These are phyloP conservation scores for Scelioninae gen. 1 DNA, from an alignment of 2,888 invertebrate species.

Conservation along the genomic window DNA sequence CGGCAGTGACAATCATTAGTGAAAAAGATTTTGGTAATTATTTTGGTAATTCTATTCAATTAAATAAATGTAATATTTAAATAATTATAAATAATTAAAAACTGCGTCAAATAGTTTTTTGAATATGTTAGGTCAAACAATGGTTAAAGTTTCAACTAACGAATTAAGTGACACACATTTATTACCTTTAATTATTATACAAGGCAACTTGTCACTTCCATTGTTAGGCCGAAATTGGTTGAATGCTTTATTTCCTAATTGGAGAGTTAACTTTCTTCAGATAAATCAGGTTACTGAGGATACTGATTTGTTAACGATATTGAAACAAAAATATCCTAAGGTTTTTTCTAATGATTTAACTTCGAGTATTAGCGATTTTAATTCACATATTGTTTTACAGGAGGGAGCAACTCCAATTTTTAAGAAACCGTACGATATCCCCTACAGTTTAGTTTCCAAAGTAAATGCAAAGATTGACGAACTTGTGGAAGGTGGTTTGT, in stretches of 20 bases:
- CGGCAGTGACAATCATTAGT: conserved; percentile 34
- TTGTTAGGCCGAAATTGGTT: conserved; percentile 60
- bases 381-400: conserved; percentile 40
- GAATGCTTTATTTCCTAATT: conserved; percentile 38
- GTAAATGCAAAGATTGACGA: conserved; percentile 41
- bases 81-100: too few species aligned
- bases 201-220: conserved; percentile 20
- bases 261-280: conserved; percentile 35
- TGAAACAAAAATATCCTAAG: conserved; percentile 25
- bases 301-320: conserved; percentile 7
- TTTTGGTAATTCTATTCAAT: conserved; percentile 18
- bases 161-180: neutral
- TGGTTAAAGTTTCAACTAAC: conserved; percentile 16
- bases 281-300: conserved; percentile 27
- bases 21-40: conserved; percentile 23
- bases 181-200: conserved; percentile 32
- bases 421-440: conserved; percentile 48
- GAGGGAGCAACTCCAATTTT: conserved; percentile 39
- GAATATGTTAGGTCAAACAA: conserved; percentile 14
- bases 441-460: conserved; percentile 30
- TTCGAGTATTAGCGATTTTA: conserved; percentile 41
- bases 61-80: conserved; percentile 21
- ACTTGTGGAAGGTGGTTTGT: conserved; percentile 27
- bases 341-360: conserved; percentile 30
- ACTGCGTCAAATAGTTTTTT: conserved; percentile 29